A percentile compares a stretch with the other conserved stretches of the same genome.
These are phyloP conservation scores for Folsomia candida DNA, from an alignment of 2,888 invertebrate genomes.

Conservation along the genomic window DNA sequence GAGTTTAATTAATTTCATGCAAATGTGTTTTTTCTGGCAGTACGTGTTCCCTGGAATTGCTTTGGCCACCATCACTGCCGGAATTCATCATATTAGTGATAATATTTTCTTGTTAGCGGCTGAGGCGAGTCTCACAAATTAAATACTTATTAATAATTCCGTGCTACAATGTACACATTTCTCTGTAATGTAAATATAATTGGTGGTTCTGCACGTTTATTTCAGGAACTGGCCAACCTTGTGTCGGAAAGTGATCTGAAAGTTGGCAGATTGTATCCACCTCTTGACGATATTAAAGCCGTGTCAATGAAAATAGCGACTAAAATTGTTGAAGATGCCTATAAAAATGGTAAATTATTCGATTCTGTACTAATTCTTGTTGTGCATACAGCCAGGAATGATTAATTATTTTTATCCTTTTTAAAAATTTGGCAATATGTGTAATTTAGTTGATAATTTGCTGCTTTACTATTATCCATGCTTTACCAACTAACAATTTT, in stretches of 20 bases:
- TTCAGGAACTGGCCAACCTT: conserved; percentile 76
- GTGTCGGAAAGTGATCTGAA: conserved; percentile 79
- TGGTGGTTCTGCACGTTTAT: too few relatives aligned
- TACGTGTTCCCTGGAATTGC: too few relatives aligned
- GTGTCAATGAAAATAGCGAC: conserved; percentile 88
- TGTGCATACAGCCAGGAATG: too few relatives aligned
- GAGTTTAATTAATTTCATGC: conserved; percentile 58
- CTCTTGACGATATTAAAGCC: conserved; percentile 75
- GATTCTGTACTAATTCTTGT: not conserved
- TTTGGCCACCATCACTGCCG: conserved; percentile 86
- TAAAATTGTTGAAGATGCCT: conserved; percentile 82
- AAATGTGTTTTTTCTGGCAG: not conserved
- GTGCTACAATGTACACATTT: not conserved
- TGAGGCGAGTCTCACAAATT: conserved; percentile 23
- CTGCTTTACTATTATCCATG: not conserved
- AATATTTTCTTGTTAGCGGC: conserved; percentile 92
- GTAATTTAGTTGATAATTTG: conserved; percentile 12
- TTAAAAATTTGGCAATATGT: conserved; percentile 4
- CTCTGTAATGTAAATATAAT: not conserved
- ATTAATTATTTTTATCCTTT: too few relatives aligned
- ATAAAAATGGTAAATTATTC: conserved; percentile 70
- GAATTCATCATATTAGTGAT: conserved; percentile 89
- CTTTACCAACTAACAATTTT: not conserved
- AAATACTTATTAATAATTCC: not conserved
- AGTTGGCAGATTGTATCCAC: conserved; percentile 89